Evolutionary conservation across 2,113 vertebrate genomes (phyloP).

Genomic region (Orcinus orca): DNA sequence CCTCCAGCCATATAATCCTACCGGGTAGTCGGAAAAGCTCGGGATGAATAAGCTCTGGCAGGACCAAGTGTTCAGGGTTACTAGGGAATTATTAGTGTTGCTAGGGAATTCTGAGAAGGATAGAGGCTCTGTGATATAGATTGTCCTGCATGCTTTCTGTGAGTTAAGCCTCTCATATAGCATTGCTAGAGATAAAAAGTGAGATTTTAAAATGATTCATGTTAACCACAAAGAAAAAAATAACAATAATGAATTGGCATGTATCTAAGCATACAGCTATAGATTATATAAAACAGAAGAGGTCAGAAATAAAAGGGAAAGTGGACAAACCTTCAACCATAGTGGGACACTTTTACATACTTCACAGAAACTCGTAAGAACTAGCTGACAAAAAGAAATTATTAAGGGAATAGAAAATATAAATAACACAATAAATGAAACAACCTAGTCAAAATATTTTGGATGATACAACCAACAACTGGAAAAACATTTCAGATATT

Average conservation of each 20-base stretch:
- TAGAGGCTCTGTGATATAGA: not conserved
- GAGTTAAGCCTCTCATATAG: not conserved
- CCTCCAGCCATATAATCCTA: not conserved
- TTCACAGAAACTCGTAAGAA: not conserved
- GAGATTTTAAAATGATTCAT: not conserved
- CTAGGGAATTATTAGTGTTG: not conserved
- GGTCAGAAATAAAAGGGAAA: not conserved
- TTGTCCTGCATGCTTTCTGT: not conserved
- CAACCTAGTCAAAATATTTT: not conserved
- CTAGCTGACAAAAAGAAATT: not conserved
- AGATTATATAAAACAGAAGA: not conserved
- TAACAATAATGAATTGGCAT: not conserved
- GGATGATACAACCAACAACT: not conserved
- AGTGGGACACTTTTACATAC: not conserved
- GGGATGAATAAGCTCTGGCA: not conserved
- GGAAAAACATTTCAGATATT: not conserved
- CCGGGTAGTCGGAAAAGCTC: not conserved
- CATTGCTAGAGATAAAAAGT: not conserved
- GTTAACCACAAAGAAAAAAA: not conserved
- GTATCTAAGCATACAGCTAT: not conserved
- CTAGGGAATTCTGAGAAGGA: not conserved
- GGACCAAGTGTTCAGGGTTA: not conserved
- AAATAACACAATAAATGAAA: not conserved
- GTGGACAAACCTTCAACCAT: not conserved
- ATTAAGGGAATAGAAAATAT: not conserved